phyloP scores from a whole-genome alignment of 2,888 invertebrate genomes.

The Oscheius myriophilus region DNA sequence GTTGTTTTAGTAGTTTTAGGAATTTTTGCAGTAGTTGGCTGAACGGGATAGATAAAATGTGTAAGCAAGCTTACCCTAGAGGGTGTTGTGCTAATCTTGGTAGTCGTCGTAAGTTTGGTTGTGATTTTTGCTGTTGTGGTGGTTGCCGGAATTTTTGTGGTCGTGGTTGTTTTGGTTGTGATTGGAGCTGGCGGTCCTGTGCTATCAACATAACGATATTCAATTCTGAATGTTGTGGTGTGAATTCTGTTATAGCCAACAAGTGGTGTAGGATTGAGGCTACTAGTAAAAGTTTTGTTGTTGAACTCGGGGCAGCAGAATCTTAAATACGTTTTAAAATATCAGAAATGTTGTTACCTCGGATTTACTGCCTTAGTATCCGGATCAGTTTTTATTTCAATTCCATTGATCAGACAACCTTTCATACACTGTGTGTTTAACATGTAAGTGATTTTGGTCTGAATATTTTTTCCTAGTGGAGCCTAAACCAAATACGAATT shows the following conservation, averaged over 20 bases:
- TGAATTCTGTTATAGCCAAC: constrained; percentile 30
- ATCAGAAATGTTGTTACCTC: constrained; percentile 38
- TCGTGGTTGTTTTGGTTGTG: too few relatives aligned
- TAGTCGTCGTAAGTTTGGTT: too few relatives aligned
- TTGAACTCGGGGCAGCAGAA: too few relatives aligned
- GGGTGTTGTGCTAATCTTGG: not conserved
- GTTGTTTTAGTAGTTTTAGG: too few relatives aligned
- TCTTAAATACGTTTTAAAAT: not conserved
- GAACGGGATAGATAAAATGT: not conserved
- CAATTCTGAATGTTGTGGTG: constrained; percentile 17
- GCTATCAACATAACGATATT: constrained; percentile 3
- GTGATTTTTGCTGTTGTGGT: too few relatives aligned
- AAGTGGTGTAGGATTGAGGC: constrained; percentile 29
- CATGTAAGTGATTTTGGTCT: constrained; percentile 34
- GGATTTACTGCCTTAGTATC: too few relatives aligned
- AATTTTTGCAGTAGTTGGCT: too few relatives aligned
- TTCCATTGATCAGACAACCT: constrained; percentile 47
- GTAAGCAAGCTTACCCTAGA: not conserved
- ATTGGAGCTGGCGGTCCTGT: not conserved
- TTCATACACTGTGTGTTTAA: constrained; percentile 43
- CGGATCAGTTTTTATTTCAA: too few relatives aligned
- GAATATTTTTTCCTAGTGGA: constrained; percentile 37
- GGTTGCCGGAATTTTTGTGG: too few relatives aligned
- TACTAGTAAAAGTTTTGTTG: constrained; percentile 16
- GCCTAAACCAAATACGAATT: too few relatives aligned